Evolutionary conservation across 2,888 invertebrate genomes (phyloP).

Genomic region (Stenchaetothrips biformis): DNA sequence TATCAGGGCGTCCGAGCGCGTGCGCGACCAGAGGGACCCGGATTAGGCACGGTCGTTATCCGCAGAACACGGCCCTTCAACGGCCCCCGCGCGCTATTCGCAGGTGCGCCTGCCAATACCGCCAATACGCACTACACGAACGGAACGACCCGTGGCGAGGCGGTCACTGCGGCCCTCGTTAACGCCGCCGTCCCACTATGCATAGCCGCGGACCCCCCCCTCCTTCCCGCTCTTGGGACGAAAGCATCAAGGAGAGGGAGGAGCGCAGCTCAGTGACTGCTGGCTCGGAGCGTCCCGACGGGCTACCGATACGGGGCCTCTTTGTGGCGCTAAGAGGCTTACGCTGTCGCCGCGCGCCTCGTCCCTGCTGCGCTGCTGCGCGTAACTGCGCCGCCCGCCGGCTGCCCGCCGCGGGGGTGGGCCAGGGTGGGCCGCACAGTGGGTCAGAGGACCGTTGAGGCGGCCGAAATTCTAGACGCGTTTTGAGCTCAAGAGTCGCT

Average conservation of each 20-base stretch:
- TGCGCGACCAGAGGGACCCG: neutral
- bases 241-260: neutral
- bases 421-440: neutral
- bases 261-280: neutral
- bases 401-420: neutral
- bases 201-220: too few relatives aligned
- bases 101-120: slow-evolving; percentile 15
- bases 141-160: slow-evolving; percentile 27
- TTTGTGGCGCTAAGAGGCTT: slow-evolving; percentile 20
- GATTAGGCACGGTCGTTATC: slow-evolving; percentile 12
- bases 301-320: neutral
- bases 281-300: neutral
- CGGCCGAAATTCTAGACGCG: too few relatives aligned
- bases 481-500: too few relatives aligned
- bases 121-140: neutral
- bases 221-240: too few relatives aligned
- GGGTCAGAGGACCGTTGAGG: neutral
- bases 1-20: neutral
- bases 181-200: neutral
- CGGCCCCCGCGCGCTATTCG: neutral
- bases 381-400: too few relatives aligned
- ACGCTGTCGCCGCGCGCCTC: neutral
- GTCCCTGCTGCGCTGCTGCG: too few relatives aligned
- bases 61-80: neutral
- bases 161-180: neutral